Percentiles rank a stretch among this genome's conserved stretches.
phyloP scores from a whole-genome alignment of 1,140 invertebrate genomes.

The Proales similis region DNA sequence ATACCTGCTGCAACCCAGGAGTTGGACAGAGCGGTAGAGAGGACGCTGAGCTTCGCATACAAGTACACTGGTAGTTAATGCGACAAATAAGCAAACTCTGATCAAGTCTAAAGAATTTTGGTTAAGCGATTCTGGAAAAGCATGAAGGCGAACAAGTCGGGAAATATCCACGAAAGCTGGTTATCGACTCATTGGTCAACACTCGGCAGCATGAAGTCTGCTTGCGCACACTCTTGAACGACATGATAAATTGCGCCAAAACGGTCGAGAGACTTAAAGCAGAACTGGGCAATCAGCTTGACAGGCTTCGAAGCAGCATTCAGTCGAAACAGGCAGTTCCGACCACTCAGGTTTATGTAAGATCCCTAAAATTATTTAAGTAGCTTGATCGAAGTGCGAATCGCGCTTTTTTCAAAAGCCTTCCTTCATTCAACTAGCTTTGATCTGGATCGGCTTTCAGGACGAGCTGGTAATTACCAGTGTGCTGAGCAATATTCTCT shows the following conservation, averaged over 20 bases:
- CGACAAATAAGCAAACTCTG: background rate
- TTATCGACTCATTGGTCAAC: constrained; percentile 44
- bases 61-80: constrained; percentile 47
- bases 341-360: constrained; percentile 54
- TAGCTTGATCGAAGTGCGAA: background rate
- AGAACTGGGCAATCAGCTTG: constrained; percentile 48
- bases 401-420: constrained; percentile 44
- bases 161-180: background rate
- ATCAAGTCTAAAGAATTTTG: background rate
- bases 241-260: constrained; percentile 52
- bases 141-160: background rate
- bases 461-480: constrained; percentile 54
- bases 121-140: constrained; percentile 31
- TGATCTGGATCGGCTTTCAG: constrained; percentile 54
- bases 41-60: constrained; percentile 44
- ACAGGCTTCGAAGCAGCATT: constrained; percentile 51
- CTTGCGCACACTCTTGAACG: constrained; percentile 50
- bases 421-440: constrained; percentile 52
- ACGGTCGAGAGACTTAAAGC: constrained; percentile 50
- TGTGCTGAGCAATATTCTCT: constrained; percentile 53
- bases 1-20: constrained; percentile 53
- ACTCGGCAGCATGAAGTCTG: constrained; percentile 51
- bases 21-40: constrained; percentile 49
- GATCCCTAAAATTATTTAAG: constrained; percentile 38
- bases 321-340: constrained; percentile 53